Base-by-base conservation (phyloP, 2,113 vertebrate species). In the Aleadryas rufinucha region DNA sequence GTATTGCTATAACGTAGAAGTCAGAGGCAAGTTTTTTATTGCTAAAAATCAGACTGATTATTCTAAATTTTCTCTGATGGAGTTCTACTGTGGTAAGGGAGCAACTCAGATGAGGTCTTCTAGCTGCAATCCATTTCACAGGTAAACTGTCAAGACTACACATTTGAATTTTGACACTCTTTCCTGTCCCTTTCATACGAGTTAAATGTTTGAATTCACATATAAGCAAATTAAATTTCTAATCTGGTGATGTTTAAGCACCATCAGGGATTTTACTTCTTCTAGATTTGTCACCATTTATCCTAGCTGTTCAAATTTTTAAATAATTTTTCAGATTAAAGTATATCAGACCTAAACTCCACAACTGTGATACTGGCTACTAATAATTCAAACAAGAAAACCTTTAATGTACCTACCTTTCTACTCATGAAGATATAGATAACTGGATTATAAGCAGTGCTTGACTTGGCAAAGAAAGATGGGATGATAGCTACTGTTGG, bases 371-470 rank as follows among this genome's bases (percentile, higher is more conserved):
- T 18, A 79, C 5, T 45, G 19, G 13, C 33, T 83, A 84, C 39
- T 41, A 66, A 33, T 42, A 52, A 71, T n/a, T 84, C 9, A 76
- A 68, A 27, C 18, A 88, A 45, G 12, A 83, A 90, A 84, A 31
- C 33, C 64, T 70, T 60, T 65, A 27, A 59, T 19, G 44, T 87
- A 86, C 96, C 91, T 96, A 99, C 99, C 99, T 99, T 99, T 97
- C 98, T 98, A 97, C 98, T 99, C 99, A 99, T 99, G 97, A 99
- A 98, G 90, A 98, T 97, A 37, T 99, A 99, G 95, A 99, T 99
- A 83, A 99, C 95, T 21, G 99, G 99, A 95, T 99, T 99, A 96
- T 99, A 99, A 37, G 98, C 98, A 13, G 98, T 98, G 97, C 98
- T 99, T 60, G 99, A 99, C 96, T 99, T 99, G 90, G 99, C 98